Percentiles rank a stretch among this genome's conserved stretches.
Conservation (phyloP, 2,113 vertebrate species). For the Rhea pennata region DNA sequence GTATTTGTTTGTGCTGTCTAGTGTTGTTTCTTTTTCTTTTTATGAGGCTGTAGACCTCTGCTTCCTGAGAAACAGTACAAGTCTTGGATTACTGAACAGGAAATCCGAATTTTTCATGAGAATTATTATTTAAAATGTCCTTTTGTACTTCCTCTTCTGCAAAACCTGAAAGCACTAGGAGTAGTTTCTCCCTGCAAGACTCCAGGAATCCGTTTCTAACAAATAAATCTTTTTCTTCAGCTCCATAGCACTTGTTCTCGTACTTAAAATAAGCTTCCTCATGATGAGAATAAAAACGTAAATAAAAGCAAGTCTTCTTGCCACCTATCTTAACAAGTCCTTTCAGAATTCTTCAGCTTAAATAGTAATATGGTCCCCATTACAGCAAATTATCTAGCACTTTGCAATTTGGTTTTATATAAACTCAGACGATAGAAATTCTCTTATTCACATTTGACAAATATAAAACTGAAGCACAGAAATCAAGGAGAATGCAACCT, state of each 20-base stretch:
- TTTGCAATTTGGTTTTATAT: neutral
- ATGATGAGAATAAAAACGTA: neutral
- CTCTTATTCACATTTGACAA: neutral
- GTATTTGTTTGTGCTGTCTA: neutral
- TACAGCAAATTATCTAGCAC: neutral
- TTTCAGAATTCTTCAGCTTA: neutral
- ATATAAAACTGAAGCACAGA: neutral
- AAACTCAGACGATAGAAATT: neutral
- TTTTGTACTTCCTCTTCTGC: neutral
- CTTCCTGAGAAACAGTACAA: slow-evolving; percentile 2
- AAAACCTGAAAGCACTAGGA: neutral
- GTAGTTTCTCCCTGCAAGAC: neutral
- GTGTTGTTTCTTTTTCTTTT: neutral
- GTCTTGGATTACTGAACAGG: neutral
- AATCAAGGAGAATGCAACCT: neutral
- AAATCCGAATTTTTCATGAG: neutral
- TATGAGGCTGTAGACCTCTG: neutral
- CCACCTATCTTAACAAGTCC: neutral
- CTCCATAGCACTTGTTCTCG: neutral
- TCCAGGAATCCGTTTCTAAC: neutral
- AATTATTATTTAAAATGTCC: neutral
- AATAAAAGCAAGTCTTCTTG: neutral
- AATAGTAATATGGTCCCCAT: neutral
- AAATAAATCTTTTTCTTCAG: neutral
- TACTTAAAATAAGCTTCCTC: neutral